Base-by-base conservation (phyloP, 2,888 invertebrate species). In the Pecten maximus region DNA sequence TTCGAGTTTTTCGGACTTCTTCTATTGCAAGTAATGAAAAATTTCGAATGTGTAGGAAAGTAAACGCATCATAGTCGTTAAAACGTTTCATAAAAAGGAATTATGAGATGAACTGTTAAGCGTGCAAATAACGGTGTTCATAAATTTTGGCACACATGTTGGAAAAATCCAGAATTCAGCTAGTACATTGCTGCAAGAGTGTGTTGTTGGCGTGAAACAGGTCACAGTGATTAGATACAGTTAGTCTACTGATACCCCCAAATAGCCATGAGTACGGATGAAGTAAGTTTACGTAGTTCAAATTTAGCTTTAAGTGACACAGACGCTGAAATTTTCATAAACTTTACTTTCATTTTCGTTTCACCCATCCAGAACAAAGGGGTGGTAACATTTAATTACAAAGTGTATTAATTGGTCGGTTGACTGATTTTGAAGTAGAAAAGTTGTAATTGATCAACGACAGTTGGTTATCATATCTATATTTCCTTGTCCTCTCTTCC, bases 301-400 rank as follows among this genome's bases (percentile, higher is more conserved):
- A 74, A 35, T 35, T 44, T 12, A 10, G 6, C 12, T 44, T 44
- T 44, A 12, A 10, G 8, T 35, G 6, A 23, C 10, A 35, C 74
- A 74, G 28, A 35, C 35, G 10, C 10, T 35, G 35, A 74, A 28
- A 35, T 3, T 35, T 35, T 10, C 74, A 28, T 12, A 74, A 35
- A 74, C 35, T 35, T 28, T 74, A 74, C 74, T 74, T 28, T 74
- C 74, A 74, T 74, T 74, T 74, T 74, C 74, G 74, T 74, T 74
- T 74, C 74, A 35, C 12, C 16, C 60, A n/a, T 16, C 8, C 28
- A 0, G 23, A 74, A 74, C 74, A 74, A 74, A 74, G n/a, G n/a
- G 23, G 16, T 19, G 54, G 54, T 19, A 54, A 44, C 4, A 4
- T 44, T 8, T 4, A 44, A 44, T 44, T 4, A 44, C 8, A 44